Evolutionary conservation across 92 coral and sea anemone species (phyloP).

Genomic region (Actinernus sp.): DNA sequence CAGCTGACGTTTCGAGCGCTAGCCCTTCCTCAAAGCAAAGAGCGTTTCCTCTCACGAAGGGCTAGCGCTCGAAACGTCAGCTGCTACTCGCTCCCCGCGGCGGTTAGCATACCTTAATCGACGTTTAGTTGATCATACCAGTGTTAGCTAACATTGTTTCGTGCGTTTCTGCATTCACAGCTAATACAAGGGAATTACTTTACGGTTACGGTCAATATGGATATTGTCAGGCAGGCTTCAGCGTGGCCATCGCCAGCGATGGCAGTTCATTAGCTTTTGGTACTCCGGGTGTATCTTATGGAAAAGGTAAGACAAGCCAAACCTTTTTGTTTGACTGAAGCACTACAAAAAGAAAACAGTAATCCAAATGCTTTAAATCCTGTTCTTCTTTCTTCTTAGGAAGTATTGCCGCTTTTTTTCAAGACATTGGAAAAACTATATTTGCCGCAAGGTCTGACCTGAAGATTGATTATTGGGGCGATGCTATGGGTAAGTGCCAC

Average conservation of each 20-base stretch:
- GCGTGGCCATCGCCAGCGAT: conserved; percentile 45
- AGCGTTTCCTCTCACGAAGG: no score
- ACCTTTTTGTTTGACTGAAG: no score
- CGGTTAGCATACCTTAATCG: no score
- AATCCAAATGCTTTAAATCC: no score
- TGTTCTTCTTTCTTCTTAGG: conserved; percentile 18
- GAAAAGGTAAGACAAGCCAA: conserved; percentile 65
- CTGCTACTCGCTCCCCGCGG: no score
- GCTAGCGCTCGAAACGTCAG: no score
- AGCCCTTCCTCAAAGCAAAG: no score
- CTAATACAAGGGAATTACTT: neutral
- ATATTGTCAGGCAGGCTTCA: conserved; percentile 75
- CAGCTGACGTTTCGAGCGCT: no score
- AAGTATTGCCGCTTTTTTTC: conserved; percentile 22
- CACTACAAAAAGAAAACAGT: no score
- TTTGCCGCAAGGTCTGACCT: conserved; percentile 19
- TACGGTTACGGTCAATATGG: conserved; percentile 39
- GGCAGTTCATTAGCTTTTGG: conserved; percentile 57
- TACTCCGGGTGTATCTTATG: conserved; percentile 39
- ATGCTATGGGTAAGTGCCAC: conserved; percentile 41
- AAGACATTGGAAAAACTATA: conserved; percentile 8
- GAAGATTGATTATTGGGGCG: conserved; percentile 32
- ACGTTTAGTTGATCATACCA: no score
- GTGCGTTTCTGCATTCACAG: conserved; percentile 1
- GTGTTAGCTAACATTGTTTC: no score